phyloP scores from a whole-genome alignment of 2,113 vertebrate genomes.

The Seriola rivoliana region DNA sequence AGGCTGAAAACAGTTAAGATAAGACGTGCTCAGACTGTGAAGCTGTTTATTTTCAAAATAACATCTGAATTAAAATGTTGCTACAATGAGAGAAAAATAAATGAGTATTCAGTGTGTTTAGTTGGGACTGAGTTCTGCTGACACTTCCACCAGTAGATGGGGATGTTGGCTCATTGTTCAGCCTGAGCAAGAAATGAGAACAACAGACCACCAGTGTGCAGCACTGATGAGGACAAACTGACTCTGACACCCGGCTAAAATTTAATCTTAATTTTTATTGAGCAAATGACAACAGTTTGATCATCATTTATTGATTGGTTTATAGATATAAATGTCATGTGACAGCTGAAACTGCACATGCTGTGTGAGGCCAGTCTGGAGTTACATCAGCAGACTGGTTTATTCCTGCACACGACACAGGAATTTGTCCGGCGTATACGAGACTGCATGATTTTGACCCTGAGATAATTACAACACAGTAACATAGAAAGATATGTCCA shows the following conservation, averaged over 20 bases:
- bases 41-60: constrained; percentile 1
- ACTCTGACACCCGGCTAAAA: neutral
- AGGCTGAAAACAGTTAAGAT: constrained; percentile 25
- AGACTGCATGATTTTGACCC: constrained; percentile 69
- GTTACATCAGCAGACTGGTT: constrained; percentile 22
- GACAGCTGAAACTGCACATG: constrained; percentile 8
- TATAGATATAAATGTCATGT: constrained; percentile 22
- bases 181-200: neutral
- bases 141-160: constrained; percentile 54
- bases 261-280: constrained; percentile 23
- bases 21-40: neutral
- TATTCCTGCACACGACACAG: constrained; percentile 18
- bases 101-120: neutral
- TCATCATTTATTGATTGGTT: constrained; percentile 43
- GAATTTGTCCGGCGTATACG: constrained; percentile 27
- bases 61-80: neutral
- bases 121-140: no score
- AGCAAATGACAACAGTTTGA: constrained; percentile 19
- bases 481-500: constrained; percentile 56
- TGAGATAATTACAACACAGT: constrained; percentile 78
- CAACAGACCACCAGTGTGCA: neutral
- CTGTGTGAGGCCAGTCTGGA: constrained; percentile 21
- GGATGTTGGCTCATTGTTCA: constrained; percentile 24
- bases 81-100: neutral
- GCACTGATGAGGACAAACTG: neutral